Conservation (phyloP, 2,113 vertebrate species). For the Plectropomus leopardus region DNA sequence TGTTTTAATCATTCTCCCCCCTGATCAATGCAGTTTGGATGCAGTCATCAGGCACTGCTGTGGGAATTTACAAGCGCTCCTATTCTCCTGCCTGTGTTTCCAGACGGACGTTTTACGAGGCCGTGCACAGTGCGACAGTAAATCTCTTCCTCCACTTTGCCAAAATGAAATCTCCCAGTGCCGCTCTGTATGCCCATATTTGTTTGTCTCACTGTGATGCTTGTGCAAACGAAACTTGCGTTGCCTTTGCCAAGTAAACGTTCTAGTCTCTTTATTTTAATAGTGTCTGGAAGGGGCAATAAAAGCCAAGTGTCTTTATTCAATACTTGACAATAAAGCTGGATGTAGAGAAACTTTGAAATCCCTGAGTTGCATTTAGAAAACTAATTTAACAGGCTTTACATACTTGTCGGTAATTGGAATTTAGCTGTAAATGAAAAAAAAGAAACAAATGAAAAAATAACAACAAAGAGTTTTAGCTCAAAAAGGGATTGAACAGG, state of each 20-base stretch:
- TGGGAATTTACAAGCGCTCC: constrained; percentile 91
- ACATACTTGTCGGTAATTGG: constrained; percentile 71
- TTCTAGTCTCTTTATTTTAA: constrained; percentile 81
- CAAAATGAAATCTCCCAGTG: constrained; percentile 75
- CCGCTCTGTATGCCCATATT: constrained; percentile 69
- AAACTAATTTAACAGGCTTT: constrained; percentile 69
- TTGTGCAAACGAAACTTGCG: constrained; percentile 59
- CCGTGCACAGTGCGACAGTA: constrained; percentile 85
- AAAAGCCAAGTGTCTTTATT: constrained; percentile 77
- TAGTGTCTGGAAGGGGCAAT: constrained; percentile 80
- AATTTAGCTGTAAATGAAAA: constrained; percentile 66
- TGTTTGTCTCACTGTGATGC: constrained; percentile 67
- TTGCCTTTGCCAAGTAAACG: constrained; percentile 74
- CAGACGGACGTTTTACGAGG: constrained; percentile 92
- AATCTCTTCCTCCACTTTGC: constrained; percentile 84
- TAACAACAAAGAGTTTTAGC: constrained; percentile 18
- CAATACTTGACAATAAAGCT: constrained; percentile 76
- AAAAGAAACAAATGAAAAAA: constrained; percentile 39
- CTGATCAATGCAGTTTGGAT: constrained; percentile 96
- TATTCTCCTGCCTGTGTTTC: constrained; percentile 91
- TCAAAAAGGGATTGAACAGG: constrained; percentile 29
- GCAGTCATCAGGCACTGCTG: constrained; percentile 89
- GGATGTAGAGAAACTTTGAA: constrained; percentile 73
- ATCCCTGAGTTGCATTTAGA: constrained; percentile 72
- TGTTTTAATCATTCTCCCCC: constrained; percentile 93